Percentiles rank a stretch among this genome's conserved stretches.
Conservation (phyloP, 2,797 vertebrate genomes). For the Chloroceryle inda region DNA sequence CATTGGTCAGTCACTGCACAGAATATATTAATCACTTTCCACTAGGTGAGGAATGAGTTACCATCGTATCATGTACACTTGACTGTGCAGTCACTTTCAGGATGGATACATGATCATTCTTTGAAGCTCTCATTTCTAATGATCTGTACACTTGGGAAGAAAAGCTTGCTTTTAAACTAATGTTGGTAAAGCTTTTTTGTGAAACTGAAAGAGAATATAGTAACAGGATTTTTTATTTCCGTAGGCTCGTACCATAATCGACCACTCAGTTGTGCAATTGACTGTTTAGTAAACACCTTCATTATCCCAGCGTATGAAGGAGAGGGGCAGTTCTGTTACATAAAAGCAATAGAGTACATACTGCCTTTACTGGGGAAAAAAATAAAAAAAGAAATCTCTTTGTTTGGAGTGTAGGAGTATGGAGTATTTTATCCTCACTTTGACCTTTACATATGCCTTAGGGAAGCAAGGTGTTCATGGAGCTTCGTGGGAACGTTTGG, state of each 20-base stretch:
- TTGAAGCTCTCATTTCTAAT: neutral
- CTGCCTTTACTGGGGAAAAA: neutral
- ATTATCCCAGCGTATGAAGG: neutral
- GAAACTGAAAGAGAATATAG: neutral
- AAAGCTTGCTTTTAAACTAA: constrained; percentile 1
- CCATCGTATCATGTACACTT: neutral
- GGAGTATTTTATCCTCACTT: neutral
- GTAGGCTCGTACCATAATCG: neutral
- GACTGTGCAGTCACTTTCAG: neutral
- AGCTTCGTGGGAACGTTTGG: constrained; percentile 25
- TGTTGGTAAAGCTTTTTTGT: neutral
- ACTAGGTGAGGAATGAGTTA: neutral
- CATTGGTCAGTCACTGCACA: neutral
- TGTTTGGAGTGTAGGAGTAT: constrained; percentile 10
- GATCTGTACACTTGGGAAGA: neutral
- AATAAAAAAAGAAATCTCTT: neutral
- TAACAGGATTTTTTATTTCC: neutral
- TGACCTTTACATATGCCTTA: neutral
- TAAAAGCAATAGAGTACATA: neutral
- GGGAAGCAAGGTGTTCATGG: neutral
- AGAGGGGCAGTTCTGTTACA: neutral
- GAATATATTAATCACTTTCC: neutral
- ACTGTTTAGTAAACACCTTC: neutral
- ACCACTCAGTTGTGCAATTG: neutral
- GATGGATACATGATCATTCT: neutral